Base-by-base conservation (phyloP, 2,797 vertebrate genomes). In the Phalloptychus januarius region DNA sequence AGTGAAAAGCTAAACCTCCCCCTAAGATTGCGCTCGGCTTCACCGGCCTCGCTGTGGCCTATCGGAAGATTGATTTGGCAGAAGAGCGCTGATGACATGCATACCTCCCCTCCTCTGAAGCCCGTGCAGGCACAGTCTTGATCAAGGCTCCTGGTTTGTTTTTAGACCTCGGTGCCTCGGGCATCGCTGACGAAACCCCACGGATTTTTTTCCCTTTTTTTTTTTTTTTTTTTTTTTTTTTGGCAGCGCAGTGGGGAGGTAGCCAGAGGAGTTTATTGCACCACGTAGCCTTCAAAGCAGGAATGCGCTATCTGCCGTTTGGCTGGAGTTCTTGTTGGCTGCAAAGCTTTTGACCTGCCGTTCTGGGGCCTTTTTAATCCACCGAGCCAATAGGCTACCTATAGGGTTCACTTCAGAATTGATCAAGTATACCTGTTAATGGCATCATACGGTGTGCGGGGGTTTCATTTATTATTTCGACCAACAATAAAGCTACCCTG, bases 121-220 rank as follows among this genome's bases (percentile, higher is more conserved):
- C 54, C 85, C 88, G 80, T 83, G 83, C 91, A 86, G 86, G 89
- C 87, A 85, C 86, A 31, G 84, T 88, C 91, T 90, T 87, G 89
- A 92, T 93, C 86, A 75, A 88, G 85, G 84, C 80, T 78, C 83
- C 79, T 84, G 83, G 81, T 89, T 91, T 90, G 88, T 88, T 90
- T 92, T 89, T 87, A 89, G 85, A 85, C 83, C 77, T 78, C 74
- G 77, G 79, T 56, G 91, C 93, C 92, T 90, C 82, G 20, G 91
- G 92, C 89, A 69, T 85, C 74, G 83, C 89, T 91, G 91, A 91
- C 87, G 89, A 87, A 92, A 91, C 82, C 91, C 85, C 79, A 78
- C 86, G 83, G 89, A 86, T 77, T 83, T 86, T 46, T 45, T 31
- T 18, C 33, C 16, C 15, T 15, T 16, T 2, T 73, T 74, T 74